Evolutionary conservation across 2,797 vertebrate genomes (phyloP), one percentile per base, ranked within the genome.

Genomic region (Crenichthys baileyi): DNA sequence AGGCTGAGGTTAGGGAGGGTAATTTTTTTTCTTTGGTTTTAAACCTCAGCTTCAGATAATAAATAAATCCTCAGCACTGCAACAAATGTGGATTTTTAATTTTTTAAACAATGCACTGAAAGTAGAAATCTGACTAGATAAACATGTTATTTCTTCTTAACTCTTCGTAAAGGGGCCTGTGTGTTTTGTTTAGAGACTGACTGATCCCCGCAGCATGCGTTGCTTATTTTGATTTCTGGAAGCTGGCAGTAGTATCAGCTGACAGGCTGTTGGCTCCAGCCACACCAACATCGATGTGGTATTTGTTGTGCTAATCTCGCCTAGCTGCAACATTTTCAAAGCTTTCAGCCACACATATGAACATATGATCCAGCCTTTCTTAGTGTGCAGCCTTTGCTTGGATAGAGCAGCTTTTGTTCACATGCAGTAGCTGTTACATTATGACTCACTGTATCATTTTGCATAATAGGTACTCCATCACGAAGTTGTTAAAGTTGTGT

Each of bases 191-290:
- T 22, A 39, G 31, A n/a, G 24, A n/a, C 26, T 26, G 24, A 15
- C 41, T 18, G 24, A 48, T 70, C 41, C 67, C 24, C 13, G n/a
- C 44, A 70, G 41, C 44, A 16, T 46, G 41, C 67, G 15, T 46
- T 48, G 22, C n/a, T 70, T 48, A 48, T 46, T 70, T 48, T 16
- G 41, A 48, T 70, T 48, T 7, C 41, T 26, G 67, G 24, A 46
- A 26, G 24, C 67, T 46, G 65, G 65, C 65, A 24, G 36, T 44
- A 24, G 39, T 68, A 22, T 15, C 39, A n/a, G 22, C 13, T 41
- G 65, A 68, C 65, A 68, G 65, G 65, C 24, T 68, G 39, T n/a
- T 68, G 67, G 41, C 67, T 68, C 22, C 65, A 46, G 41, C 65
- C 26, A 16, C 41, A 26, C 41, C 67, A 48, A 3, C 24, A 26